Conservation (phyloP, 2,113 vertebrate species). For the Sinocyclocheilus anophthalmus region DNA sequence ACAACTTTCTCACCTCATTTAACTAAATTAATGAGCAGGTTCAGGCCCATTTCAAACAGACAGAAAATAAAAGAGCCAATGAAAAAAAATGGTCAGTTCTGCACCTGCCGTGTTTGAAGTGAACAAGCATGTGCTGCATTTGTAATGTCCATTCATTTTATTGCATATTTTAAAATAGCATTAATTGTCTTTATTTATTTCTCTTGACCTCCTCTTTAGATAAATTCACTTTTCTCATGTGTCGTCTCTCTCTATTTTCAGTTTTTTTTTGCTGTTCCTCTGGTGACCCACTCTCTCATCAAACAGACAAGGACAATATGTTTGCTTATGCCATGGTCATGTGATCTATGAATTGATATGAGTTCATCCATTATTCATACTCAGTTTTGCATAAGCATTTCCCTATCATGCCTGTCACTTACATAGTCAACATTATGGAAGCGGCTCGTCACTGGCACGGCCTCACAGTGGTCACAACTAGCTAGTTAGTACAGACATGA, state of each 20-base stretch:
- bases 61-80: slow-evolving; percentile 28
- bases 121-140: slow-evolving; percentile 19
- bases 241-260: slow-evolving; percentile 6
- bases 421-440: slow-evolving; percentile 76
- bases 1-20: slow-evolving; percentile 80
- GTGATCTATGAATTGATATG: slow-evolving; percentile 69
- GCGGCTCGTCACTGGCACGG: slow-evolving; percentile 65
- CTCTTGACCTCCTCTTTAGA: background rate
- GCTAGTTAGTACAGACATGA: slow-evolving; percentile 71
- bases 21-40: slow-evolving; percentile 81
- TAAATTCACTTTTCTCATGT: slow-evolving; percentile 15
- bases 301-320: slow-evolving; percentile 58
- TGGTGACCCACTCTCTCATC: slow-evolving; percentile 52
- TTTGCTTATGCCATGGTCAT: slow-evolving; percentile 63
- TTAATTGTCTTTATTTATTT: background rate
- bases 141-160: background rate
- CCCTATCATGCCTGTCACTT: slow-evolving; percentile 67
- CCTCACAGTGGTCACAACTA: slow-evolving; percentile 75
- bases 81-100: background rate
- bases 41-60: slow-evolving; percentile 62
- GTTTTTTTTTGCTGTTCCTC: background rate
- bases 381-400: slow-evolving; percentile 67
- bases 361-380: slow-evolving; percentile 76
- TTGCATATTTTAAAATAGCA: slow-evolving; percentile 31
- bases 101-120: slow-evolving; percentile 33